Evolutionary conservation across 2,113 vertebrate genomes (phyloP).

Genomic region (Heliornis fulica): DNA sequence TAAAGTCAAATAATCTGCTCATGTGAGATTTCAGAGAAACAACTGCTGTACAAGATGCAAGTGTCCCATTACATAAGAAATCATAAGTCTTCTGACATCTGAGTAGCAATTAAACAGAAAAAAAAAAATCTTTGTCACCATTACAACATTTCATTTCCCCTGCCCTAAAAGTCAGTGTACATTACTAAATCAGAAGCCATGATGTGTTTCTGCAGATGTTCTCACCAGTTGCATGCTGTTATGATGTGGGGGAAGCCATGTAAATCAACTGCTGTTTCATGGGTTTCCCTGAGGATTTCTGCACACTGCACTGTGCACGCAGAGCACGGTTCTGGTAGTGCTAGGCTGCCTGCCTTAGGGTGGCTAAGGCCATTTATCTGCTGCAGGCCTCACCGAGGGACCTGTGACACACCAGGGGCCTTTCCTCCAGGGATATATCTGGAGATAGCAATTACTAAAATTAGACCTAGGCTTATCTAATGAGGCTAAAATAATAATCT

Average conservation of each 20-base stretch:
- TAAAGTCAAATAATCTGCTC: background rate
- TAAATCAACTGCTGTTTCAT: background rate
- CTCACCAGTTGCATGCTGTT: background rate
- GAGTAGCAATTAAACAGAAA: background rate
- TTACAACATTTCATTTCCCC: background rate
- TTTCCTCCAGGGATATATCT: background rate
- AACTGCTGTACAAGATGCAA: background rate
- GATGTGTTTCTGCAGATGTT: background rate
- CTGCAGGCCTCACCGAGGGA: background rate
- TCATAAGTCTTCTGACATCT: background rate
- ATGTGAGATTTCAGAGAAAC: background rate
- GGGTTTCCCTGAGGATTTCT: background rate
- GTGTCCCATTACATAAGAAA: background rate
- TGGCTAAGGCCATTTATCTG: background rate
- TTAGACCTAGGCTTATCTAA: background rate
- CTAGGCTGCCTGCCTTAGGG: background rate
- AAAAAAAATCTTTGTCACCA: background rate
- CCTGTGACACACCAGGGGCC: too few species aligned
- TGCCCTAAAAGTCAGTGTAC: background rate
- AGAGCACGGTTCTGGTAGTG: background rate
- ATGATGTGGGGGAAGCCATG: accelerated
- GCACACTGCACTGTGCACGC: background rate
- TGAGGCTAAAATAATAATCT: background rate
- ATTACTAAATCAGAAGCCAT: background rate
- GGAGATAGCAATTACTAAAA: background rate